Base-by-base conservation (phyloP, 2,797 vertebrate species). In the Rachycentron canadum region DNA sequence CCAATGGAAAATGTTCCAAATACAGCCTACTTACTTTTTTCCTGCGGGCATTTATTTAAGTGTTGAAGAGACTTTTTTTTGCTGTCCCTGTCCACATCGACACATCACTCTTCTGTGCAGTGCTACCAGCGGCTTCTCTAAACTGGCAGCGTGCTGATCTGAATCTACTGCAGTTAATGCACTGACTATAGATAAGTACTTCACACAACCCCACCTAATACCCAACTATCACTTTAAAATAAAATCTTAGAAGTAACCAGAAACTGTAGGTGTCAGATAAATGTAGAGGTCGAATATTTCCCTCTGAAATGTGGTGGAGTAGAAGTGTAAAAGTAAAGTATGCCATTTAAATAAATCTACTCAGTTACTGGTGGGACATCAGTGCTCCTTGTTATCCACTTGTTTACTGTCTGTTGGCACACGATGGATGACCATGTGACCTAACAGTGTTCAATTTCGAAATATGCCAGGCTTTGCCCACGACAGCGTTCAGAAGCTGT, bases 381-480 rank as follows among this genome's bases (percentile, higher is more conserved):
- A 17, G 10, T 14, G n/a, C 36, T 63, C 68, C 28, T 66, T 30
- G 38, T 40, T 30, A 50, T 10, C 56, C 40, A 23, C 70, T 61
- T 64, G 66, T 64, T 62, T 68, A 60, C 38, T 7, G 9, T 40
- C 30, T 74, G 36, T 36, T 53, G 58, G 57, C 69, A 76, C 17
- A 60, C 68, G 26, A 30, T 30, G 25, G 43, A 73, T 40, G 41
- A 72, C 30, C 19, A 62, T 43, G 60, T 50, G 71, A 73, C 64
- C 47, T 17, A 64, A 7, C 43, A 50, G 26, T 0, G 7, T 41
- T 70, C 64, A 56, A 52, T 69, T 79, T 65, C 60, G 30, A 72
- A 45, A 53, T 45, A 40, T 53, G 73, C 79, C 65, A 74, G 45
- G 49, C 74, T 73, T 68, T 38, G 36, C 45, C 32, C 77, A 59